phyloP scores from a whole-genome alignment of 2,113 vertebrate genomes.

The Otis tarda region DNA sequence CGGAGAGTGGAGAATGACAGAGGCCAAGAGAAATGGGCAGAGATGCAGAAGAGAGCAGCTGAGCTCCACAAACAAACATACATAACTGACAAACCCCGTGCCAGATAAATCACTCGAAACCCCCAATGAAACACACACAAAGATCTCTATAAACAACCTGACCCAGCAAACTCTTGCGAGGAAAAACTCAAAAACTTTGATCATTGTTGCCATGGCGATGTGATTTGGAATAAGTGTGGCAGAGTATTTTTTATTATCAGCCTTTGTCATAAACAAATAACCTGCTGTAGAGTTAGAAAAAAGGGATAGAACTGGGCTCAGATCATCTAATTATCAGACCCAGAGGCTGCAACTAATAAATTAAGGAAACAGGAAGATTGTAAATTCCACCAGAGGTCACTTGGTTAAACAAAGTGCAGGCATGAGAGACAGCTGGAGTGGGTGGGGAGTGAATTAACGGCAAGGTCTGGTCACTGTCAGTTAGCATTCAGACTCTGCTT shows the following conservation, averaged over 20 bases:
- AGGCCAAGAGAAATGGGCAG: neutral
- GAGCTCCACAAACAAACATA: neutral
- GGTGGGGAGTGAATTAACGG: neutral
- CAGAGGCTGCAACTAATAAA: constrained; percentile 10
- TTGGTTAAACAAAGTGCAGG: constrained; percentile 40
- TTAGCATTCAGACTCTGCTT: neutral
- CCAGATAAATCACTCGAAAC: neutral
- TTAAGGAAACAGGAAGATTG: neutral
- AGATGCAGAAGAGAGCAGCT: neutral
- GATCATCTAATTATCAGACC: constrained; percentile 1
- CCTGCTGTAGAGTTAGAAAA: neutral
- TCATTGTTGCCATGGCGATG: constrained; percentile 40
- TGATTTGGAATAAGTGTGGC: neutral
- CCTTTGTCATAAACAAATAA: constrained; percentile 53
- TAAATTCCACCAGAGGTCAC: constrained; percentile 34
- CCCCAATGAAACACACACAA: neutral
- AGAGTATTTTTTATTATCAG: constrained; percentile 17
- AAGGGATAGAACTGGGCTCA: neutral
- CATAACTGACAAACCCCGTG: neutral
- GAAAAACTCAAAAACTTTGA: constrained; percentile 30
- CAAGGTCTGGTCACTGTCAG: constrained; percentile 11
- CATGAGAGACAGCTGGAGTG: neutral
- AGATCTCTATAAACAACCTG: neutral
- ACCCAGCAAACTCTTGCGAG: constrained; percentile 23
- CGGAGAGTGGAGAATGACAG: neutral